Evolutionary conservation across 2,888 invertebrate genomes (phyloP).

Genomic region (Cephus rjabovi): DNA sequence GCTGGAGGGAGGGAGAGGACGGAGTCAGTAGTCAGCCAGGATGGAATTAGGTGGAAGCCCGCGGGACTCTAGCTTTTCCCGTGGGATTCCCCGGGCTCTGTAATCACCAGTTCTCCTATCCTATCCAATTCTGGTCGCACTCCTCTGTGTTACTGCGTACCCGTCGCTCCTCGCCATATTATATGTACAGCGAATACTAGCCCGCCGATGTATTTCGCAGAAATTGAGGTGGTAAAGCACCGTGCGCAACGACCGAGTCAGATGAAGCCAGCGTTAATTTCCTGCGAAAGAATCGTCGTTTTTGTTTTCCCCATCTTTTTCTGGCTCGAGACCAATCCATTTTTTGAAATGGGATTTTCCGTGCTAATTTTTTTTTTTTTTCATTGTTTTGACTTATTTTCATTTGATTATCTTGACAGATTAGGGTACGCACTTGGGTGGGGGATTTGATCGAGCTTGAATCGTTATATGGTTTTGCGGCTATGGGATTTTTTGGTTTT

Average conservation of each 20-base stretch:
- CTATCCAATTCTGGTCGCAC: conserved; percentile 59
- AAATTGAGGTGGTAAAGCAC: conserved; percentile 16
- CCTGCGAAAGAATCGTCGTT: background rate
- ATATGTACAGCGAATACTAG: conserved; percentile 17
- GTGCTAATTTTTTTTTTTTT: background rate
- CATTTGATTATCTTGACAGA: background rate
- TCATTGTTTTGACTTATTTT: background rate
- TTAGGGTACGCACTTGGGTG: background rate
- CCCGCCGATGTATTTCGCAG: conserved; percentile 14
- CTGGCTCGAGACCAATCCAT: background rate
- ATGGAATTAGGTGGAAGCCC: conserved; percentile 64
- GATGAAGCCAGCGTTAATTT: background rate
- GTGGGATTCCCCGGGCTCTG: conserved; percentile 59
- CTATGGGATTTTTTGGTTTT: background rate
- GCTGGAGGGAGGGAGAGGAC: conserved; percentile 41
- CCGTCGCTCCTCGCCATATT: conserved; percentile 13
- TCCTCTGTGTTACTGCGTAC: conserved; percentile 28
- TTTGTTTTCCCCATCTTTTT: no score
- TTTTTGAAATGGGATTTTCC: background rate
- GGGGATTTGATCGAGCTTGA: background rate
- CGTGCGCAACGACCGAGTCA: background rate
- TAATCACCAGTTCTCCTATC: conserved; percentile 63
- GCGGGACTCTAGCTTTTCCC: conserved; percentile 55
- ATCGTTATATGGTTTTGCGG: background rate
- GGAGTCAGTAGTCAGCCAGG: conserved; percentile 60